phyloP scores from a whole-genome alignment of 2,113 vertebrate genomes.

The Clarias batrachus region DNA sequence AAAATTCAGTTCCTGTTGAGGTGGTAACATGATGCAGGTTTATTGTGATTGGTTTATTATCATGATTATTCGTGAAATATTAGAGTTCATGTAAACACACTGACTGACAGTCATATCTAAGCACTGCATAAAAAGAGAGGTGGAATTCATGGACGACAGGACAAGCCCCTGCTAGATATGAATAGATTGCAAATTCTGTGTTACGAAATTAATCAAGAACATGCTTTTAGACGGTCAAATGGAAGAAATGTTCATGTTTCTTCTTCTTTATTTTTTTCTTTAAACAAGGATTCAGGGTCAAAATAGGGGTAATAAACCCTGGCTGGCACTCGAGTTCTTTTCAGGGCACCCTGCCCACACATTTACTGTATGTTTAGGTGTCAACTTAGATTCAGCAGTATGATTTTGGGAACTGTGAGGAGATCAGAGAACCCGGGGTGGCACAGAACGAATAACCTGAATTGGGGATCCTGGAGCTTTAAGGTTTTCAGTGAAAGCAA shows the following conservation, averaged over 20 bases:
- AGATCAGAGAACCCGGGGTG: not conserved
- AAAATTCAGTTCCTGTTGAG: too few relatives aligned
- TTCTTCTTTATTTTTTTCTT: not conserved
- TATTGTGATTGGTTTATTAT: too few relatives aligned
- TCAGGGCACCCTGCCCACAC: not conserved
- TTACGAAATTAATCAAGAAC: slow-evolving; percentile 13
- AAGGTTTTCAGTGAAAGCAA: not conserved
- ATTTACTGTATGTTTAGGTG: not conserved
- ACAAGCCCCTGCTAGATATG: slow-evolving; percentile 33
- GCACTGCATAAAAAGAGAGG: slow-evolving; percentile 22
- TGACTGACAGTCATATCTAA: slow-evolving; percentile 56
- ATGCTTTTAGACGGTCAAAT: not conserved
- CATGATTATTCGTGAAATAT: too few relatives aligned
- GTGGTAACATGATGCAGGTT: too few relatives aligned
- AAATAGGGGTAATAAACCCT: not conserved
- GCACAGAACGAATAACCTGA: not conserved
- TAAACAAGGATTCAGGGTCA: not conserved
- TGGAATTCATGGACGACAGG: slow-evolving; percentile 67
- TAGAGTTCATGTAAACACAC: too few relatives aligned
- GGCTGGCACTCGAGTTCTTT: too few relatives aligned
- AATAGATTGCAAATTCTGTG: slow-evolving; percentile 40
- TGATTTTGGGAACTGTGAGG: not conserved
- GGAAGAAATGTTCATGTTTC: not conserved
- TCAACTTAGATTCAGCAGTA: not conserved
- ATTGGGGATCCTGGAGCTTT: not conserved